These are phyloP conservation scores for Balaeniceps rex DNA, from an alignment of 2,113 vertebrate species.

Conservation along the genomic window DNA sequence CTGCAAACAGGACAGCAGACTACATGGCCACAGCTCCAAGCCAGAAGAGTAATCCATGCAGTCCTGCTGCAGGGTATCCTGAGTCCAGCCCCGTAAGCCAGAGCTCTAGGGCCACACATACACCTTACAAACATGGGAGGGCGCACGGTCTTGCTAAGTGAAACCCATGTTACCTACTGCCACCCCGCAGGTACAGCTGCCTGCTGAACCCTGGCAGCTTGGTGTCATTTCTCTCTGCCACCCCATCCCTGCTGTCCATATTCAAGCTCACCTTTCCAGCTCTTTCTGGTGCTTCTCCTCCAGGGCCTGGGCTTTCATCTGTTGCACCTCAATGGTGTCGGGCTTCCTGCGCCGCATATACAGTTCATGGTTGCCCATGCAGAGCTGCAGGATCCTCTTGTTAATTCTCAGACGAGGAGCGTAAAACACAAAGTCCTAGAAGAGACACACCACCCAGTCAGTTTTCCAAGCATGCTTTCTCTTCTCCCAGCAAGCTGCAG, in stretches of 20 bases:
- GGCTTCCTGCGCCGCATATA: constrained; percentile 96
- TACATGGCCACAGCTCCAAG: not conserved
- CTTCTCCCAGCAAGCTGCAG: not conserved
- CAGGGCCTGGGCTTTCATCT: constrained; percentile 95
- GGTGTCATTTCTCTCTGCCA: not conserved
- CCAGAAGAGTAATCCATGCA: not conserved
- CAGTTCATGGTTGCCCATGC: constrained; percentile 97
- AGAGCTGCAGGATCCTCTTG: constrained; percentile 95
- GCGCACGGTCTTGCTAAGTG: not conserved
- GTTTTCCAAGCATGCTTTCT: not conserved
- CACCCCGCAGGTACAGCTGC: not conserved
- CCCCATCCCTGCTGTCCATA: not conserved
- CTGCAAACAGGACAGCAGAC: not conserved
- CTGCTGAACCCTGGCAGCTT: not conserved
- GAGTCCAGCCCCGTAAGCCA: not conserved
- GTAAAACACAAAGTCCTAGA: constrained; percentile 94
- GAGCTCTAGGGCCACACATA: not conserved
- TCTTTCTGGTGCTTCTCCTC: constrained; percentile 93
- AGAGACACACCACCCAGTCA: not conserved
- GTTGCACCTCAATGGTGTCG: constrained; percentile 96
- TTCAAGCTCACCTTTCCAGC: constrained; percentile 79
- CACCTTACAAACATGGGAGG: rapidly evolving
- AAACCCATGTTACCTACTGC: rapidly evolving
- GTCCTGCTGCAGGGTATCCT: not conserved
- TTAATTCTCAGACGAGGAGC: constrained; percentile 93